A percentile compares a stretch with the other conserved stretches of the same genome.
These are phyloP conservation scores for Notiomystis cincta DNA, from an alignment of 2,113 vertebrate species.

Conservation along the genomic window DNA sequence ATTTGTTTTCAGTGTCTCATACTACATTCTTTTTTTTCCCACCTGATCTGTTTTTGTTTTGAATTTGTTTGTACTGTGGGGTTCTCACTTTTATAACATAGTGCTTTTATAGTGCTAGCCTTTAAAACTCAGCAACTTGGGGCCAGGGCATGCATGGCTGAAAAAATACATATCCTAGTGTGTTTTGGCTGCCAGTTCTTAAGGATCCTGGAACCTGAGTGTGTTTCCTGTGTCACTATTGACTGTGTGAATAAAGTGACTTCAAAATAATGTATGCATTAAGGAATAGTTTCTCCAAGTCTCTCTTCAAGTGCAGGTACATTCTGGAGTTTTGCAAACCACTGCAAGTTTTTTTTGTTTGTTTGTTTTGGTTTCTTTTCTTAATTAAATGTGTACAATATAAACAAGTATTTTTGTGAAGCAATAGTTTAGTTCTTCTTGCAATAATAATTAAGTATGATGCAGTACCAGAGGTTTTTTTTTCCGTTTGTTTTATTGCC, in stretches of 20 bases:
- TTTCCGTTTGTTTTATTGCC: neutral
- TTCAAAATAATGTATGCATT: fast-evolving
- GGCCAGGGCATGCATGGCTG: too few species aligned
- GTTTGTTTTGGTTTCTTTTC: neutral
- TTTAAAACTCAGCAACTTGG: neutral
- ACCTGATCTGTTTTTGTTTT: neutral
- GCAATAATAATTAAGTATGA: neutral
- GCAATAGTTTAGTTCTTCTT: neutral
- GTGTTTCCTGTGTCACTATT: neutral
- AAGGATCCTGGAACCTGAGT: neutral
- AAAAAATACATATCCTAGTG: neutral
- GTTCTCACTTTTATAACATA: neutral
- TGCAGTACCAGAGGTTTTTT: neutral
- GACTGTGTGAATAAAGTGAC: neutral
- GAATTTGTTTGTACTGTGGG: neutral
- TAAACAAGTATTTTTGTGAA: neutral
- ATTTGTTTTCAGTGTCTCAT: neutral
- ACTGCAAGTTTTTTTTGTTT: neutral
- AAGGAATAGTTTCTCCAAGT: neutral
- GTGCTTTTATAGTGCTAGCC: neutral
- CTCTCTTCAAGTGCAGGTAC: neutral
- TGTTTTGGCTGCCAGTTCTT: neutral
- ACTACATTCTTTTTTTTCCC: neutral
- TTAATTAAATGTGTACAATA: neutral
- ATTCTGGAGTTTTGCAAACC: neutral